Conservation (phyloP, 2,797 vertebrate genomes). For the Cynopterus sphinx region DNA sequence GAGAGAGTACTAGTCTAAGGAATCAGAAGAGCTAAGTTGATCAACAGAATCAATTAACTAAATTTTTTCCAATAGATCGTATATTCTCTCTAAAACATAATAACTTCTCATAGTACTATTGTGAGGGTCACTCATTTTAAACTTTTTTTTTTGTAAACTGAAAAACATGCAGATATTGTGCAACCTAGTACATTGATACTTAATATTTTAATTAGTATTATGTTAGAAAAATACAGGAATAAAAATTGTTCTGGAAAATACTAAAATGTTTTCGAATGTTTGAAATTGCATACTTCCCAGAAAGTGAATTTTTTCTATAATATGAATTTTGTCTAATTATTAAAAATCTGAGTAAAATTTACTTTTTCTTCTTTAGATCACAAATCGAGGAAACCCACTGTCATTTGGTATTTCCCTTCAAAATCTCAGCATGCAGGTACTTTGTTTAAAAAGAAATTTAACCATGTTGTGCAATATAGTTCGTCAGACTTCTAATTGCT, state of each 20-base stretch:
- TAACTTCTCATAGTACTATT: background rate
- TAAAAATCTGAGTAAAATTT: constrained; percentile 44
- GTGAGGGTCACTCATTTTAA: background rate
- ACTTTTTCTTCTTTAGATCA: constrained; percentile 87
- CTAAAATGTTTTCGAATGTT: constrained; percentile 40
- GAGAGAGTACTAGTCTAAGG: background rate
- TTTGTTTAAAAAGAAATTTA: constrained; percentile 41
- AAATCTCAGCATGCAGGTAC: constrained; percentile 98
- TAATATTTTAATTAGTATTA: constrained; percentile 9
- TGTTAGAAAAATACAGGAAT: constrained; percentile 26
- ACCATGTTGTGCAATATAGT: background rate
- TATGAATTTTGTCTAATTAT: constrained; percentile 7
- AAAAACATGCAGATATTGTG: background rate
- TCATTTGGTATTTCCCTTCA: constrained; percentile 97
- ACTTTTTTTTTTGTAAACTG: background rate
- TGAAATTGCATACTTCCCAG: background rate
- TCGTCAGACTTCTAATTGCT: background rate
- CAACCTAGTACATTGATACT: background rate
- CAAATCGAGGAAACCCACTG: constrained; percentile 92
- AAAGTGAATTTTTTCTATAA: constrained; percentile 30
- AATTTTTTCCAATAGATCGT: background rate
- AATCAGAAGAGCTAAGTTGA: background rate
- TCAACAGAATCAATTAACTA: background rate
- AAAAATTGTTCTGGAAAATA: constrained; percentile 21
- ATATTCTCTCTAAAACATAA: background rate